A percentile compares a stretch with the other conserved stretches of the same genome.
Evolutionary conservation across 1,140 invertebrate species (phyloP).

Genomic region (Hylyphantes graminicola): DNA sequence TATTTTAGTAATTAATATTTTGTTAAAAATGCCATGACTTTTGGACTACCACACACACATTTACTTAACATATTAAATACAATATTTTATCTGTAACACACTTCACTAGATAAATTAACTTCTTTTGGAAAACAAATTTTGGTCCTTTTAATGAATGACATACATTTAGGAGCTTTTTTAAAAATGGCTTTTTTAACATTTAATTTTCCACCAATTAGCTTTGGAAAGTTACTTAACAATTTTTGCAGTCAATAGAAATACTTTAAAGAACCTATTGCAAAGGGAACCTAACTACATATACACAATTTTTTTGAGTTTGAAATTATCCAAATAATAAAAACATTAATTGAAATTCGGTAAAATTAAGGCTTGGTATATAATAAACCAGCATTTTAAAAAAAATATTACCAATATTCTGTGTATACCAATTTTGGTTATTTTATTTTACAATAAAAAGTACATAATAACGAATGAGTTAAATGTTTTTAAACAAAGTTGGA

Average conservation of each 20-base stretch:
- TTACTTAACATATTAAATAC: slow-evolving; percentile 6
- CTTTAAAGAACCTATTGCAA: too few species aligned
- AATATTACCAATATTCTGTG: too few species aligned
- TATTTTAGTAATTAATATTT: background rate
- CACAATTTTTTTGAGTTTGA: background rate
- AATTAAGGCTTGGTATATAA: too few species aligned
- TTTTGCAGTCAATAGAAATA: background rate
- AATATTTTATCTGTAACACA: background rate
- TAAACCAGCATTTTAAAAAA: too few species aligned
- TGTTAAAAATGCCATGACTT: background rate
- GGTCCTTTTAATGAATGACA: slow-evolving; percentile 32
- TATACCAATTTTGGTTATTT: too few species aligned
- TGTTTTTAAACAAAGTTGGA: too few species aligned
- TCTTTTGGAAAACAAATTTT: slow-evolving; percentile 23
- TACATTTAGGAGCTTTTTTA: slow-evolving; percentile 8
- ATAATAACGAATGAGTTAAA: too few species aligned
- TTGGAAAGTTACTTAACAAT: background rate
- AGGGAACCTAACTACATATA: background rate
- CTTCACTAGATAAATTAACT: background rate
- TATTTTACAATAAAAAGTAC: too few species aligned
- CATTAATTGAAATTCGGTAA: background rate
- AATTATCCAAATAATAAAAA: background rate
- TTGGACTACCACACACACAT: background rate
- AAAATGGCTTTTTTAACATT: slow-evolving; percentile 2
- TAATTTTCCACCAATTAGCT: background rate